A percentile compares a stretch with the other conserved stretches of the same genome.
Conservation (phyloP, 2,797 vertebrate species). For the Macropus fuliginosus region DNA sequence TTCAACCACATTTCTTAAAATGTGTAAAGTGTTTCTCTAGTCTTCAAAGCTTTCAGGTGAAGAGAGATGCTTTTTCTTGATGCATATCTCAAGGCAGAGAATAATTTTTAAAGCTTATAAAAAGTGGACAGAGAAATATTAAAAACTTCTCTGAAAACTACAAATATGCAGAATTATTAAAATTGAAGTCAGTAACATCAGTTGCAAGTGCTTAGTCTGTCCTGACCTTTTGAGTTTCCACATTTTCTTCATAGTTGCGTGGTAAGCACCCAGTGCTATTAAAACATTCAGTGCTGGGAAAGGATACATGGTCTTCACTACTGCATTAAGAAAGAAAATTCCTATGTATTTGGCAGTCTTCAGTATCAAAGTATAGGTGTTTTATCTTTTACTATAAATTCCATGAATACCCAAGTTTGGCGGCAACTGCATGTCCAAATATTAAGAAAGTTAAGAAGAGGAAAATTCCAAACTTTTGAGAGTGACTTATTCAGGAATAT, state of each 20-base stretch:
- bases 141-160: conserved; percentile 89
- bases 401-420: conserved; percentile 86
- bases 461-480: conserved; percentile 84
- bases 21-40: conserved; percentile 80
- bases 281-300: conserved; percentile 88
- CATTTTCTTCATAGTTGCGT: conserved; percentile 82
- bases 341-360: conserved; percentile 90
- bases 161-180: conserved; percentile 87
- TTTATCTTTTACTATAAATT: conserved; percentile 84
- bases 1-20: conserved; percentile 81
- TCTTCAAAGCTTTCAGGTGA: conserved; percentile 85
- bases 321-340: conserved; percentile 85
- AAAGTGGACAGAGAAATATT: conserved; percentile 88
- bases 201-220: conserved; percentile 86
- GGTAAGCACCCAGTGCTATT: conserved; percentile 86
- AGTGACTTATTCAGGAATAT: conserved; percentile 84
- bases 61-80: conserved; percentile 87
- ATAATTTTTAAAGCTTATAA: conserved; percentile 90
- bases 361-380: conserved; percentile 86
- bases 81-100: conserved; percentile 87
- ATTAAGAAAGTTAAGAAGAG: conserved; percentile 84
- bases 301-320: conserved; percentile 85
- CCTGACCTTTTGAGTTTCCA: conserved; percentile 84
- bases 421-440: conserved; percentile 84
- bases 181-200: conserved; percentile 86